Base-by-base conservation (phyloP, 2,113 vertebrate genomes). In the Mastomys natalensis region DNA sequence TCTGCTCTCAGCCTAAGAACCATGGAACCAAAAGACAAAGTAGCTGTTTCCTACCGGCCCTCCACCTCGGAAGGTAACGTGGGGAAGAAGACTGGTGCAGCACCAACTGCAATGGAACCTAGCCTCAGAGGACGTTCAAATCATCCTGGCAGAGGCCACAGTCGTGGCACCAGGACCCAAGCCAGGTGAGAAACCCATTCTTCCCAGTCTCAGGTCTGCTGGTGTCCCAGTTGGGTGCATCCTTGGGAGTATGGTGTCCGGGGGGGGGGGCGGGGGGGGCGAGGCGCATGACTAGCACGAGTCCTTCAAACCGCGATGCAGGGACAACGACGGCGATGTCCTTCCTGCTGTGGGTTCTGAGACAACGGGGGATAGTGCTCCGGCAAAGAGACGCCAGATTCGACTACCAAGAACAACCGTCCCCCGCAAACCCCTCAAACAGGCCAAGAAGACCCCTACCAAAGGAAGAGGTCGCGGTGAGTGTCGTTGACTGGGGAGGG, bases 11-110 rank as follows among this genome's bases (percentile, higher is more conserved):
- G 43, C 24, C 51, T 72, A 31, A 89, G 87, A 60, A 31, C 22
- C 60, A 96, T 95, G 97, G 96, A 93, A 12, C 40, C 58, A 77
- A 45, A 29, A 31, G 70, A 94, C 45, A 86, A 48, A 34, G 12
- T 91, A 16, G 58, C 70, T n/a, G n/a, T 53, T 17, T 51, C 85
- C 77, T 15, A 48, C 58, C 77, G 37, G 2, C 37, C 66, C 55
- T 94, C 94, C 0, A 19, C 81, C 53, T 87, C 31, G 60, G 45
- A 90, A 45, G 43, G 29, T 34, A 87, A 60, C 21, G 19, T 6
- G 51, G 40, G 16, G 82, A 48, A 4, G 17, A 13, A 29, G 15
- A 21, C 48, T 3, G 5, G 66, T 66, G 53, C 74, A 72, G 60
- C 78, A 0, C 0, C 31, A 62, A 13, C 66, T 68, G 87, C 37